Conservation (phyloP, 2,113 vertebrate genomes). For the Chrysemys picta region DNA sequence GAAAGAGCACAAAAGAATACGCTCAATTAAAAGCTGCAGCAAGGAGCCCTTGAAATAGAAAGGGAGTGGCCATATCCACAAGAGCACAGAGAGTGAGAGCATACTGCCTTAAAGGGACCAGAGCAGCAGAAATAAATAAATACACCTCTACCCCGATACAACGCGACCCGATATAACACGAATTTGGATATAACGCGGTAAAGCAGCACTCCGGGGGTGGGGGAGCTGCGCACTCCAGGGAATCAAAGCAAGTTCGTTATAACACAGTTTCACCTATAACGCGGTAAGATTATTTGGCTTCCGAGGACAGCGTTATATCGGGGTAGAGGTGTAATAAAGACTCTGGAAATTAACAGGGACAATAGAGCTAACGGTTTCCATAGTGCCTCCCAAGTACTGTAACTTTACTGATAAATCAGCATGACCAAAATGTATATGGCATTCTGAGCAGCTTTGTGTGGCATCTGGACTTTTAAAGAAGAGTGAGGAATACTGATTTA, state of each 20-base stretch:
- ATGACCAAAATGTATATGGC: neutral
- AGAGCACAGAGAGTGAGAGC: neutral
- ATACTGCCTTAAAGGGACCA: neutral
- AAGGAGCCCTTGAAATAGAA: neutral
- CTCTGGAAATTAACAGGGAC: neutral
- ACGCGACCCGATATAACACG: too few relatives aligned
- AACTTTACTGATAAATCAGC: neutral
- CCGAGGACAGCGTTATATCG: too few relatives aligned
- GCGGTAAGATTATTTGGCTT: too few relatives aligned
- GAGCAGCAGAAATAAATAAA: neutral
- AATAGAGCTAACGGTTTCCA: neutral
- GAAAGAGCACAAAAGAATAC: neutral
- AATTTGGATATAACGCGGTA: too few relatives aligned
- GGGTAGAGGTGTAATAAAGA: neutral
- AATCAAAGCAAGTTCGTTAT: too few relatives aligned
- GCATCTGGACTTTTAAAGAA: neutral
- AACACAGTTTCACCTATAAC: too few relatives aligned
- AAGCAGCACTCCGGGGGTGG: too few relatives aligned
- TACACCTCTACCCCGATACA: too few relatives aligned
- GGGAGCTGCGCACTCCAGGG: too few relatives aligned
- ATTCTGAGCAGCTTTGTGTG: neutral
- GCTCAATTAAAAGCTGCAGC: neutral
- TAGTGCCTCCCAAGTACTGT: rapidly evolving
- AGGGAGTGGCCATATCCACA: neutral
- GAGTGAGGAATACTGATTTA: neutral